A percentile compares a stretch with the other conserved stretches of the same genome.
These are phyloP conservation scores for Psilanteris sp. DNA, from an alignment of 1,140 invertebrate species.

Conservation along the genomic window DNA sequence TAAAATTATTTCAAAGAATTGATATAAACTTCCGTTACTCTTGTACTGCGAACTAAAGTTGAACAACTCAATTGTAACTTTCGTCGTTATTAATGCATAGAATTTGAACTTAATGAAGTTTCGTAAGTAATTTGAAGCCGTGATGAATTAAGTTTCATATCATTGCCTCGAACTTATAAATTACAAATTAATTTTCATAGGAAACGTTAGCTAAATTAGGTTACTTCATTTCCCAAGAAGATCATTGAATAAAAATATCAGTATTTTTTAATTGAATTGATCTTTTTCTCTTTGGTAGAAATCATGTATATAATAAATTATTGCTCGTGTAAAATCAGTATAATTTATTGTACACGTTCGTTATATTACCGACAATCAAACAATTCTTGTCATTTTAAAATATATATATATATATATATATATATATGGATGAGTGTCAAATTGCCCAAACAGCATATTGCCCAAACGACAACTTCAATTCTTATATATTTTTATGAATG, in stretches of 20 bases:
- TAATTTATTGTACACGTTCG: too few species aligned
- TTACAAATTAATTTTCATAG: slow-evolving; percentile 63
- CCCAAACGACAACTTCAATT: too few species aligned
- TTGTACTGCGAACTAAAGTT: slow-evolving; percentile 57
- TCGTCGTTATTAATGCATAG: slow-evolving; percentile 65
- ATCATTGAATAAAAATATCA: slow-evolving; percentile 36
- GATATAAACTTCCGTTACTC: slow-evolving; percentile 57
- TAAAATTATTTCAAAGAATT: slow-evolving; percentile 55
- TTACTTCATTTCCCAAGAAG: slow-evolving; percentile 17
- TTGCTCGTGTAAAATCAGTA: too few species aligned
- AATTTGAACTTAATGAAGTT: slow-evolving; percentile 66
- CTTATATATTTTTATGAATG: too few species aligned
- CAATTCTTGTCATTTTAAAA: too few species aligned
- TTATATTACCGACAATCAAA: too few species aligned
- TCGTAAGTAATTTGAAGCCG: slow-evolving; percentile 63
- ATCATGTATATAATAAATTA: too few species aligned
- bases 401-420: too few species aligned
- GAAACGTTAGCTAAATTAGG: slow-evolving; percentile 41
- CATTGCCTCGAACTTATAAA: slow-evolving; percentile 58
- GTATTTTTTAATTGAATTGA: too few species aligned
- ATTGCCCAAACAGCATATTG: too few species aligned
- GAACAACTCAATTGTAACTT: slow-evolving; percentile 65
- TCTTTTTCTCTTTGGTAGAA: too few species aligned
- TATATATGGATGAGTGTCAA: too few species aligned
- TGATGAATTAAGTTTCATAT: slow-evolving; percentile 66